Base-by-base conservation (phyloP, 2,888 invertebrate genomes). In the Gasteruption jaculator region DNA sequence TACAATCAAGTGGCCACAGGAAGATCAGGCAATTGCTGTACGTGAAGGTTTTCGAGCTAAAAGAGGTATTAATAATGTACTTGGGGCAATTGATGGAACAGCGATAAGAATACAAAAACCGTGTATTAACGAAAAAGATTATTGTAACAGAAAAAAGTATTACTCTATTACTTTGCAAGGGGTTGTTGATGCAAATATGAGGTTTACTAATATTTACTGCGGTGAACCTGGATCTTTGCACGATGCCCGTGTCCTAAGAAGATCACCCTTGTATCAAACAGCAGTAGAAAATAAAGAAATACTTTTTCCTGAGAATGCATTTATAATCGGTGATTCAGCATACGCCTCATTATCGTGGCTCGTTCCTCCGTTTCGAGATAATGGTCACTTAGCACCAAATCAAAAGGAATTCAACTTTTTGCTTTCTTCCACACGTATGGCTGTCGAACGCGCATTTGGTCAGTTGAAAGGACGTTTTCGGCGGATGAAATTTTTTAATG, bases 221-320 rank as follows among this genome's bases (percentile, higher is more conserved):
- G n/a, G n/a, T 10, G 24, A 39, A 32, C 43, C 30, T 2, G 30
- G 44, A 18, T 44, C 41, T 3, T 20, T 48, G 21, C 47, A 51
- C 21, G 50, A 53, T 49, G 51, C 49, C 11, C 46, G 52, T 32
- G 46, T 56, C 27, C 49, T 56, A 33, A 41, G 41, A 43, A 48
- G 50, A 34, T 55, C 50, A n/a, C 27, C 44, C 26, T 32, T 53
- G 12, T 43, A 41, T 18, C 41, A 32, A 25, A 15, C 8, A 4
- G 37, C 37, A 4, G 8, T 12, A n/a, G 32, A 36, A 12, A 11
- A 43, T 19, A 35, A 41, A 38, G 31, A 40, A 39, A 2, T 18
- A 15, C 16, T 46, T 24, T 45, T 44, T 37, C 42, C 47, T 21
- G 27, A 29, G 4, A 31, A 45, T 33, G 43, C 39, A 22, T 53